Conservation (phyloP, 2,113 vertebrate species). For the Microcebus murinus region DNA sequence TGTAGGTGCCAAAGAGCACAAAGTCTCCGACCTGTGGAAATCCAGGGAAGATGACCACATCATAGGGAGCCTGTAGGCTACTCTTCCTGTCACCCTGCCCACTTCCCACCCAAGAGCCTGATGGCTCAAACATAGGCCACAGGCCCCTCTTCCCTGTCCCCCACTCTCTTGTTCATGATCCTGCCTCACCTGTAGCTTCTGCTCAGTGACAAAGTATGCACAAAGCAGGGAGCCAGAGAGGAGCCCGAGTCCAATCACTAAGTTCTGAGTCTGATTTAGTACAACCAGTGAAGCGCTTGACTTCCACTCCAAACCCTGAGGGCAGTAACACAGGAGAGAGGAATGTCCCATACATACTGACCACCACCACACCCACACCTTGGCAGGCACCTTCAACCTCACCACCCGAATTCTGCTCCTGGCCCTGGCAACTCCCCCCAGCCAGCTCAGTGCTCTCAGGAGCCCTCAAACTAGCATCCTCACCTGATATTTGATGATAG, state of each 20-base stretch:
- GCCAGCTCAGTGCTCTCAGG: neutral
- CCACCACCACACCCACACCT: neutral
- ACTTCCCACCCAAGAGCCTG: neutral
- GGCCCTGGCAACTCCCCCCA: neutral
- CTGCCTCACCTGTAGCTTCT: conserved; percentile 90
- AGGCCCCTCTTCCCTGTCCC: neutral
- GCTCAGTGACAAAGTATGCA: conserved; percentile 94
- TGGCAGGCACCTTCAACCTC: neutral
- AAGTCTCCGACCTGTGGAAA: conserved; percentile 94
- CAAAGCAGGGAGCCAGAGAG: conserved; percentile 95
- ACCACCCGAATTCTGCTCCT: neutral
- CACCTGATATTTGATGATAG: conserved; percentile 96
- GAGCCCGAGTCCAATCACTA: conserved; percentile 92
- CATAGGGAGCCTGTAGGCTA: neutral
- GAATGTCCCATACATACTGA: neutral
- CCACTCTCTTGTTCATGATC: neutral
- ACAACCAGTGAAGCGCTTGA: conserved; percentile 93
- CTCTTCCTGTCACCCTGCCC: neutral
- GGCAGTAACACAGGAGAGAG: neutral
- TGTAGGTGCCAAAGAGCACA: conserved; percentile 97
- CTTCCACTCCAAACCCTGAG: conserved; percentile 90
- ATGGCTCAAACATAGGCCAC: neutral
- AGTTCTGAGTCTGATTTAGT: conserved; percentile 97
- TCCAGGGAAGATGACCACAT: neutral
- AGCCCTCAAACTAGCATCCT: neutral